Evolutionary conservation across 2,113 vertebrate genomes (phyloP).

Genomic region (Petaurus breviceps): DNA sequence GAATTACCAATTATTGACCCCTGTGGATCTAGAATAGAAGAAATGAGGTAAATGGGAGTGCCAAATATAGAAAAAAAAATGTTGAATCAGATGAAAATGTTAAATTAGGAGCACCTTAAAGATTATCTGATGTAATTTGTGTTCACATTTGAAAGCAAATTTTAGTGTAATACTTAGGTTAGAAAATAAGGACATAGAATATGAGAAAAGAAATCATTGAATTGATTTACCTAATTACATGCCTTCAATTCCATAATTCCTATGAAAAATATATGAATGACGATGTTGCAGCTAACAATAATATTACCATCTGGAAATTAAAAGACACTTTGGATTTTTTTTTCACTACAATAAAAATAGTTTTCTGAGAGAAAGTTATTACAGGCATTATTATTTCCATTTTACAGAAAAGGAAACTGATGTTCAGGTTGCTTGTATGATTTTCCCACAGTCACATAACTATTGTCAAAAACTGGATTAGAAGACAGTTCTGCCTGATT

Average conservation of each 20-base stretch:
- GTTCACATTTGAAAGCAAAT: neutral
- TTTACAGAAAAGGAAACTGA: neutral
- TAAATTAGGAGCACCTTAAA: neutral
- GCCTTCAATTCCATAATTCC: slow-evolving; percentile 18
- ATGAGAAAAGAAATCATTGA: slow-evolving; percentile 7
- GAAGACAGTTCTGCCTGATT: neutral
- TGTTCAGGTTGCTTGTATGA: neutral
- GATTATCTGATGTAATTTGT: neutral
- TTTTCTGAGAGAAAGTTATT: neutral
- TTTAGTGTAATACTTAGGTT: slow-evolving; percentile 32
- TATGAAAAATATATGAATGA: slow-evolving; percentile 14
- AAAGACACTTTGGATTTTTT: neutral
- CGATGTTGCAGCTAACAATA: neutral
- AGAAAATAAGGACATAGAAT: slow-evolving; percentile 41
- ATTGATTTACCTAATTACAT: slow-evolving; percentile 25
- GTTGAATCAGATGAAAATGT: neutral
- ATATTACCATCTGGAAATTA: neutral
- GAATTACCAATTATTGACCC: neutral
- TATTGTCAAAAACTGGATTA: neutral
- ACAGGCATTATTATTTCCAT: neutral
- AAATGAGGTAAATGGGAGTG: neutral
- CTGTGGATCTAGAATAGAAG: neutral
- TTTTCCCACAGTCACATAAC: neutral
- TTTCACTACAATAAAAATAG: neutral
- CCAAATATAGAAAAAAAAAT: neutral